Conservation (phyloP, 30 jellyfish, hydroid and myxozoan genomes). For the Cassiopea xamachana region DNA sequence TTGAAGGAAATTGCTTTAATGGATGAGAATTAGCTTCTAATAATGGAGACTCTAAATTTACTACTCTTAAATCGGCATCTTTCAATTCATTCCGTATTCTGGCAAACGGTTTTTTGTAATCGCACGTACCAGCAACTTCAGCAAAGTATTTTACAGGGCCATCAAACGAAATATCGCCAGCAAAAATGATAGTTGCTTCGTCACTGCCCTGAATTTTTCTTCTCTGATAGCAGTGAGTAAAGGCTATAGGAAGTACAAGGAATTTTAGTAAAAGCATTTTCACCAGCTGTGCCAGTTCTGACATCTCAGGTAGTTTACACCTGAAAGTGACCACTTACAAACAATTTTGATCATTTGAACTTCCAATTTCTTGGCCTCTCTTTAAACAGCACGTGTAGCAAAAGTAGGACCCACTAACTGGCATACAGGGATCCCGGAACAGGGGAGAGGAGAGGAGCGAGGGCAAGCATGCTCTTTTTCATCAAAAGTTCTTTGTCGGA, state of each 20-base stretch:
- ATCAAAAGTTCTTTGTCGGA: no score
- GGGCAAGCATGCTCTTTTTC: no score
- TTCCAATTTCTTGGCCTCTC: no score
- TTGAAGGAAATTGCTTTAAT: neutral
- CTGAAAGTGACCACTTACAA: no score
- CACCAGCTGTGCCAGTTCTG: neutral
- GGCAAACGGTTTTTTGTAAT: slow-evolving; percentile 29
- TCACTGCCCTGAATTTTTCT: neutral
- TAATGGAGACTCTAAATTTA: slow-evolving; percentile 40
- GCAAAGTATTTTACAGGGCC: slow-evolving; percentile 63
- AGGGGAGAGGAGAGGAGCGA: no score
- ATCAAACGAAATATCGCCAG: slow-evolving; percentile 57
- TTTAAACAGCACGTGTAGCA: no score
- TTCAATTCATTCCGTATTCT: neutral
- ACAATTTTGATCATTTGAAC: no score
- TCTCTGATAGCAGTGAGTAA: neutral
- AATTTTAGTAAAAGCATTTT: neutral
- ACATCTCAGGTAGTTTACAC: no score
- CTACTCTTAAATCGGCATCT: slow-evolving; percentile 62
- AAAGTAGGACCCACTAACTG: no score
- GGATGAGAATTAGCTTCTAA: neutral
- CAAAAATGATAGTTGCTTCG: slow-evolving; percentile 47
- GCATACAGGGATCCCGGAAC: no score
- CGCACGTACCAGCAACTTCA: slow-evolving; percentile 47
- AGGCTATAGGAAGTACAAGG: neutral